Conservation (phyloP, 2,797 vertebrate genomes). For the Sparidentex hasta region DNA sequence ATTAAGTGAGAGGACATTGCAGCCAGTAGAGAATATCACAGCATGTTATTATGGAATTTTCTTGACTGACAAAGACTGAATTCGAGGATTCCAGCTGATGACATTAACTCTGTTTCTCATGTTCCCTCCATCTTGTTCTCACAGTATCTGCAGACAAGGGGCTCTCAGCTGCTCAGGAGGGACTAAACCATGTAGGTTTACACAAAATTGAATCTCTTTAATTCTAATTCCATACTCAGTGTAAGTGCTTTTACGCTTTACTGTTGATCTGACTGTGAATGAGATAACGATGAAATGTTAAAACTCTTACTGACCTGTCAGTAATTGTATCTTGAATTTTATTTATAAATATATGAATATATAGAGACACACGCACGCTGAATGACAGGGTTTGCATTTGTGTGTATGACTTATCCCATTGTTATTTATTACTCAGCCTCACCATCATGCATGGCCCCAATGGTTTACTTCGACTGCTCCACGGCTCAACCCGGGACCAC, state of each 20-base stretch:
- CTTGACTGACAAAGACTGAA: neutral
- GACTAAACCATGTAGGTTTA: slow-evolving; percentile 68
- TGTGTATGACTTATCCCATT: neutral
- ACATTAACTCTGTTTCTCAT: neutral
- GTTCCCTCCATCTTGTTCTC: neutral
- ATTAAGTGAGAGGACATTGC: no score
- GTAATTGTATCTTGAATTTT: no score
- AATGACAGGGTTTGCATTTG: no score
- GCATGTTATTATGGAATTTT: no score
- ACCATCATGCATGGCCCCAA: slow-evolving; percentile 84
- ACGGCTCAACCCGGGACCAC: slow-evolving; percentile 67
- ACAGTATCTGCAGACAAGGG: slow-evolving; percentile 88
- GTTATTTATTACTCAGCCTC: slow-evolving; percentile 5
- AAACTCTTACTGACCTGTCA: neutral
- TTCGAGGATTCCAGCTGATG: slow-evolving; percentile 1
- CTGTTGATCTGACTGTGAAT: neutral
- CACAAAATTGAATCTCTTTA: neutral
- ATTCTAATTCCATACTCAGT: neutral
- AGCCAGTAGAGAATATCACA: neutral
- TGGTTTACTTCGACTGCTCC: slow-evolving; percentile 89
- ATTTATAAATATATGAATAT: no score
- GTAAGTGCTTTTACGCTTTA: neutral
- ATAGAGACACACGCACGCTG: no score
- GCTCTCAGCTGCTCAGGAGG: slow-evolving; percentile 84
- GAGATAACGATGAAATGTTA: neutral